A percentile compares a stretch with the other conserved stretches of the same genome.
phyloP scores from a whole-genome alignment of 2,797 vertebrate species.

The Hoplostethus mediterraneus region DNA sequence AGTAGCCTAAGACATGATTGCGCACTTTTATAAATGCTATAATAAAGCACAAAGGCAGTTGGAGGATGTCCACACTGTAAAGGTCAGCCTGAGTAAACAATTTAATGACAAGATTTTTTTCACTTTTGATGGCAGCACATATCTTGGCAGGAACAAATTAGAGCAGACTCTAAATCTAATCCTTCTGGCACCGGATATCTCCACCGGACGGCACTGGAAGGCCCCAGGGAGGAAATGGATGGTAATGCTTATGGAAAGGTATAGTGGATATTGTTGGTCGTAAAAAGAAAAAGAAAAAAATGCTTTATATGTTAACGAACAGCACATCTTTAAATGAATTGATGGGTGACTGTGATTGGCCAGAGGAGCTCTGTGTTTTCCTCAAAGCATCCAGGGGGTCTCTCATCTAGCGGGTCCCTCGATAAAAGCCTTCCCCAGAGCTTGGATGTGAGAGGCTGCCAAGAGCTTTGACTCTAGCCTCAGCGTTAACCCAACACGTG shows the following conservation, averaged over 20 bases:
- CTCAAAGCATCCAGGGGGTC: slow-evolving; percentile 31
- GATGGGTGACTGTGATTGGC: slow-evolving; percentile 14
- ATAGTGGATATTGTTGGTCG: neutral
- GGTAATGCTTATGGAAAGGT: neutral
- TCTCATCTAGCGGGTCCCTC: slow-evolving; percentile 13
- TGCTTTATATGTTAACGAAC: no score
- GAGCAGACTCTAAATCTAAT: slow-evolving; percentile 16
- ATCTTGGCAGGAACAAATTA: slow-evolving; percentile 49
- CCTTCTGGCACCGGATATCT: slow-evolving; percentile 30
- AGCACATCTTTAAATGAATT: no score
- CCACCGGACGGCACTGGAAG: slow-evolving; percentile 18
- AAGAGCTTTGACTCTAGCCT: slow-evolving; percentile 21
- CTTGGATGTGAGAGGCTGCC: slow-evolving; percentile 13
- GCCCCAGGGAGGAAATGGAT: neutral
- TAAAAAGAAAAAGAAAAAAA: neutral
- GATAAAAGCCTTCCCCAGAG: slow-evolving; percentile 48
- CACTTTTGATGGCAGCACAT: slow-evolving; percentile 43
- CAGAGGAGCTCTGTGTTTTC: neutral
- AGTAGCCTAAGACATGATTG: slow-evolving; percentile 41
- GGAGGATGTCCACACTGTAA: slow-evolving; percentile 56
- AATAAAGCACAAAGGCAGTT: slow-evolving; percentile 62
- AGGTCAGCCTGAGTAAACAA: slow-evolving; percentile 73
- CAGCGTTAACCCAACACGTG: slow-evolving; percentile 36
- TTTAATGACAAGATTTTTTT: slow-evolving; percentile 43
- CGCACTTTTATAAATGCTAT: slow-evolving; percentile 57